Evolutionary conservation across 2,797 vertebrate species (phyloP), one percentile per base, ranked within the genome.

Genomic region (Sebastes elongatus): DNA sequence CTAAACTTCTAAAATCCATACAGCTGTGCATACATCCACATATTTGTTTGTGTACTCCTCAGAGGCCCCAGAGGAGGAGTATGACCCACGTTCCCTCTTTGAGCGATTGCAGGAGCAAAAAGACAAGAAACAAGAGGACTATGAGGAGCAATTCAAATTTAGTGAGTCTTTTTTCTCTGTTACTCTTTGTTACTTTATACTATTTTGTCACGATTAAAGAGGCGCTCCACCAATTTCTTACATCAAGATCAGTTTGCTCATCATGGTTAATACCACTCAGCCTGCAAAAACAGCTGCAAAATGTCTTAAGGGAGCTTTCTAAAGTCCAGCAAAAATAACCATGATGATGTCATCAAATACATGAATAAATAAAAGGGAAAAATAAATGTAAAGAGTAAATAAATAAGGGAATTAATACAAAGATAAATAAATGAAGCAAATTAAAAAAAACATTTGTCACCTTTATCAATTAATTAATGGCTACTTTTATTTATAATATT

Each of bases 131-230:
- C 98, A 99, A 87, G 97, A 97, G 87, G 98, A 99, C 28, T 99
- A 93, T 86, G 98, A 99, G 83, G 98, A 99, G 86, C 98, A 99
- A 83, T 98, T 99, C 87, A 99, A 98, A 97, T 99, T 99, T 96
- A 98, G 98, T 99, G 96, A 95, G 98, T 85, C 4, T 46, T 49
- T 62, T 30, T 74, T 53, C 2, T 60, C 10, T 27, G 4, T 59
- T 59, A 52, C 13, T 49, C 4, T 68, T 38, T 56, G 9, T 32
- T 62, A 7, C 32, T 33, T 11, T 11, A 33, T 62, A n/a, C 20
- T 23, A 35, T 63, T 35, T 23, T 30, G 7, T 56, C 49, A 55
- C 23, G 5, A 18, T 70, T 56, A 35, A 35, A 68, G 11, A 30
- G 4, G 6, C 2, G 30, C 27, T 30, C 10, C 10, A 22, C 3